Evolutionary conservation across 2,797 vertebrate genomes (phyloP).

Genomic region (Fratercula arctica): DNA sequence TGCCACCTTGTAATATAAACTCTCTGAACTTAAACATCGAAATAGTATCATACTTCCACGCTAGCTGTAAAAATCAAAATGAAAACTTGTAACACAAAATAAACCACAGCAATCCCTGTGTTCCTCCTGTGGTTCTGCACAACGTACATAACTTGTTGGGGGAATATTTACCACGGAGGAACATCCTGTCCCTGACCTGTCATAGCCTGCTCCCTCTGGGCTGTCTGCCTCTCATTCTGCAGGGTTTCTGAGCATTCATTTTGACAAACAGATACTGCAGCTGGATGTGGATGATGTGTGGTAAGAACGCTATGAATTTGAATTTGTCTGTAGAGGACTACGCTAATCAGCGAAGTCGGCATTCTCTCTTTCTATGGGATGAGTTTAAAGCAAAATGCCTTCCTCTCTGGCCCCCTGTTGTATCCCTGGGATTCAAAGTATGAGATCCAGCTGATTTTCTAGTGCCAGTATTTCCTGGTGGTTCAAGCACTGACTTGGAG

Average conservation of each 20-base stretch:
- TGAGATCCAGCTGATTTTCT: accelerated
- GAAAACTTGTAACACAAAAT: neutral
- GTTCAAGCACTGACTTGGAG: neutral
- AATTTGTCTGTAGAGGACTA: neutral
- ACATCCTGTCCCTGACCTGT: neutral
- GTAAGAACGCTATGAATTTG: neutral
- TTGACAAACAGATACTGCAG: neutral
- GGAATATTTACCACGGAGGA: neutral
- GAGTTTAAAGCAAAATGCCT: neutral
- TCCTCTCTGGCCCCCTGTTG: neutral
- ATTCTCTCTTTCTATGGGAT: neutral
- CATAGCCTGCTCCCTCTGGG: neutral
- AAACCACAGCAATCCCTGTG: neutral
- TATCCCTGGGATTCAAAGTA: neutral
- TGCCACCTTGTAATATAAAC: neutral
- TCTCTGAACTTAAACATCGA: neutral
- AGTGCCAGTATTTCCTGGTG: neutral
- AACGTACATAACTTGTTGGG: accelerated
- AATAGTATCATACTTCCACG: neutral
- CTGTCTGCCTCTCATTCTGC: neutral
- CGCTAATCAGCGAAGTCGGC: neutral
- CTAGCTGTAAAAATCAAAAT: neutral
- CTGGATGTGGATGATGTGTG: neutral
- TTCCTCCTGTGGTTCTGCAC: neutral
- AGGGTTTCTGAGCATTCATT: neutral